A percentile compares a stretch with the other conserved stretches of the same genome.
phyloP scores from a whole-genome alignment of 2,797 vertebrate species.

The Potorous gilbertii region DNA sequence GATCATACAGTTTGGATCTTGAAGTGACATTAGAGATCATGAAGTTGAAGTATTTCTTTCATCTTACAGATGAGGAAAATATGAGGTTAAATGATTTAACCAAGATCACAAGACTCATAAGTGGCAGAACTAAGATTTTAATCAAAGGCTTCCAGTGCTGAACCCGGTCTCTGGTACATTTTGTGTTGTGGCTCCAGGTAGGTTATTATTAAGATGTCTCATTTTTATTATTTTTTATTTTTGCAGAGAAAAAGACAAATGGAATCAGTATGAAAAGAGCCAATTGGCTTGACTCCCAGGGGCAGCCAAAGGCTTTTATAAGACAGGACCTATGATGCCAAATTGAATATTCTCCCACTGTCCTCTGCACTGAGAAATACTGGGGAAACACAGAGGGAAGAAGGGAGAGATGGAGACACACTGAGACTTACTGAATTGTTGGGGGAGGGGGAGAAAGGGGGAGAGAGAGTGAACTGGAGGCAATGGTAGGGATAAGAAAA shows the following conservation, averaged over 20 bases:
- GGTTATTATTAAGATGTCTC: conserved; percentile 7
- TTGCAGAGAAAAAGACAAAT: conserved; percentile 22
- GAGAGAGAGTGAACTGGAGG: not conserved
- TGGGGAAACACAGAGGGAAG: not conserved
- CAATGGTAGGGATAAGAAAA: not conserved
- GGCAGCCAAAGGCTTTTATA: not conserved
- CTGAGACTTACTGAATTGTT: not conserved
- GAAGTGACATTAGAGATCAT: not conserved
- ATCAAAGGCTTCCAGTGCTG: not conserved
- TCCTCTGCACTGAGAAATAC: not conserved
- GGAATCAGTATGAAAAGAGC: not conserved
- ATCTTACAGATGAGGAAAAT: not conserved
- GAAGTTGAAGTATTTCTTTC: not conserved
- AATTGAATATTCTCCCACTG: not conserved
- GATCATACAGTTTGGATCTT: not conserved
- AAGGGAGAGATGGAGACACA: not conserved
- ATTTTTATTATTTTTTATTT: conserved; percentile 8
- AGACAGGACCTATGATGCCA: not conserved
- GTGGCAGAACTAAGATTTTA: not conserved
- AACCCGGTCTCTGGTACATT: not conserved
- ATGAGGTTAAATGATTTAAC: not conserved
- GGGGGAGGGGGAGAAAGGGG: not conserved
- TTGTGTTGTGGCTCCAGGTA: not conserved
- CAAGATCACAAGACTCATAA: not conserved
- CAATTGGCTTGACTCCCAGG: conserved; percentile 33